phyloP scores from a whole-genome alignment of 2,888 invertebrate species.

The Brachynemurus nebulosus region DNA sequence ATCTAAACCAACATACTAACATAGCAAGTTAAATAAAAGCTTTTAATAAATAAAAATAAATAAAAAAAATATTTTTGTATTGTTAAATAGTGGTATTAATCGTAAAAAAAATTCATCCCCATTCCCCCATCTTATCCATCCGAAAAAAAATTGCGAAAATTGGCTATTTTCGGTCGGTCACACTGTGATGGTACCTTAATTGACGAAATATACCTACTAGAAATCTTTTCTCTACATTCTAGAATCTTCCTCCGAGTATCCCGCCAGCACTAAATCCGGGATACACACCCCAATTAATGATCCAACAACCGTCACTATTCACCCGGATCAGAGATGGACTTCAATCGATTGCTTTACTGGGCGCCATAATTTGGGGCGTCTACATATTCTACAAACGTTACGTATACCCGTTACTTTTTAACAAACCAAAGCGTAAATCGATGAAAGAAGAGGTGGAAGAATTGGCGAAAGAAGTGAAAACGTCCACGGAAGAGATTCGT shows the following conservation, averaged over 20 bases:
- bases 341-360: constrained; percentile 57
- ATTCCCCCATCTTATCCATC: no score
- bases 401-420: constrained; percentile 52
- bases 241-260: not conserved
- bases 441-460: constrained; percentile 53
- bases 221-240: no score
- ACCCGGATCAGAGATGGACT: constrained; percentile 51
- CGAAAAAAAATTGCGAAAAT: no score
- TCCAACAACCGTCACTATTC: constrained; percentile 31
- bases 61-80: no score
- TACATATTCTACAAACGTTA: constrained; percentile 70
- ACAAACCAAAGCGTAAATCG: constrained; percentile 46
- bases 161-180: no score
- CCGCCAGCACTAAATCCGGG: not conserved
- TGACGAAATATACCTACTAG: no score
- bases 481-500: constrained; percentile 43
- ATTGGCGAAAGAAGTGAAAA: constrained; percentile 50
- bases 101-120: no score
- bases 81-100: no score
- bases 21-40: no score
- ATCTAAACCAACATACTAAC: no score
- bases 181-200: no score
- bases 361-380: constrained; percentile 62
- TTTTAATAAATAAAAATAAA: no score
- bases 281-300: constrained; percentile 11